These are phyloP conservation scores for Dinoponera quadriceps DNA, from an alignment of 1,140 invertebrate genomes.

Conservation along the genomic window DNA sequence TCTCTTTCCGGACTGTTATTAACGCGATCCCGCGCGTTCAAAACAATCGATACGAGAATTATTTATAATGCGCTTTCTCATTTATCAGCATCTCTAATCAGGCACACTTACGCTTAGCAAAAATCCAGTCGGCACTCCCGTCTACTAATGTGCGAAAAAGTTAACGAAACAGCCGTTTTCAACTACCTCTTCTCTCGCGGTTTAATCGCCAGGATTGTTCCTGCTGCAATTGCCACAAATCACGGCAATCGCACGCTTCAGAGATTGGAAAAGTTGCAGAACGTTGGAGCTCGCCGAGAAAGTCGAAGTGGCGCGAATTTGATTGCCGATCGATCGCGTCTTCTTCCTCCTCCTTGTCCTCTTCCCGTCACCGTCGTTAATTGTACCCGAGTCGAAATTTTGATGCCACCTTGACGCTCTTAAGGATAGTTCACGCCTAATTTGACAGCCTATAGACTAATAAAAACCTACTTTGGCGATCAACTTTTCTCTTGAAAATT, in stretches of 20 bases:
- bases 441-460: no score
- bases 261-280: not conserved
- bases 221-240: not conserved
- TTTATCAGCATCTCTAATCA: constrained; percentile 56
- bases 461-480: no score
- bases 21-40: not conserved
- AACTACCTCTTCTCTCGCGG: not conserved
- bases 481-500: no score
- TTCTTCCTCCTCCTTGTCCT: not conserved
- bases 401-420: no score
- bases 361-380: not conserved
- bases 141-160: not conserved
- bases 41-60: constrained; percentile 45
- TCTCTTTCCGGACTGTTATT: not conserved
- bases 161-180: not conserved
- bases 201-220: constrained; percentile 30
- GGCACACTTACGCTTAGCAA: constrained; percentile 34
- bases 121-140: constrained; percentile 8
- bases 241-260: not conserved
- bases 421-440: no score
- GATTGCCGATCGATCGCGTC: not conserved
- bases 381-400: no score
- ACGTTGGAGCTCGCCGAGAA: constrained; percentile 23
- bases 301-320: not conserved
- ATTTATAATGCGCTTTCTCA: constrained; percentile 54